Conservation (phyloP, 2,888 invertebrate species). For the Drosophila antonietae region DNA sequence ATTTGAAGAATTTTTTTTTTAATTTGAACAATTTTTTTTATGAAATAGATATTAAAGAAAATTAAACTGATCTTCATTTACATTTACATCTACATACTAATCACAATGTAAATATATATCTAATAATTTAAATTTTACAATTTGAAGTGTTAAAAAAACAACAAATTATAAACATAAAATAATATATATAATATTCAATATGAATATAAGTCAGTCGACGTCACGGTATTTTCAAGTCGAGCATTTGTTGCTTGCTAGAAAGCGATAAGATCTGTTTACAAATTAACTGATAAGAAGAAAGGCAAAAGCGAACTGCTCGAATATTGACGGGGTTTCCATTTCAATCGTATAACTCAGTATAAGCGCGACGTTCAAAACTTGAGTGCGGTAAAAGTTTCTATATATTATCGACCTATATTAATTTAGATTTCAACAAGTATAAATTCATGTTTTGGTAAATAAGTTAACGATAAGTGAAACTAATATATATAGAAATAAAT, state of each 20-base stretch:
- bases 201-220: too few relatives aligned
- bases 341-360: constrained; percentile 9
- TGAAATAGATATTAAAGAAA: too few relatives aligned
- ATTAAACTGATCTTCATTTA: too few relatives aligned
- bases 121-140: too few relatives aligned
- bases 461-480: background rate
- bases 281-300: constrained; percentile 37
- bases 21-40: too few relatives aligned
- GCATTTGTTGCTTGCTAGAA: background rate
- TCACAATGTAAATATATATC: too few relatives aligned
- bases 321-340: constrained; percentile 26
- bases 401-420: background rate
- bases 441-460: background rate
- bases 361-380: background rate
- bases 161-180: too few relatives aligned
- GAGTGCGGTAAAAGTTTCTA: background rate
- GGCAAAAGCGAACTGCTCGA: constrained; percentile 2
- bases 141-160: too few relatives aligned
- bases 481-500: background rate
- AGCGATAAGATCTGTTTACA: constrained; percentile 41
- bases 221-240: constrained; percentile 23
- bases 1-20: too few relatives aligned
- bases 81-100: too few relatives aligned
- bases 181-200: too few relatives aligned
- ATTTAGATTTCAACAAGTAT: background rate